Evolutionary conservation across 2,888 invertebrate species (phyloP).

Genomic region (Xanthorhoe designata): DNA sequence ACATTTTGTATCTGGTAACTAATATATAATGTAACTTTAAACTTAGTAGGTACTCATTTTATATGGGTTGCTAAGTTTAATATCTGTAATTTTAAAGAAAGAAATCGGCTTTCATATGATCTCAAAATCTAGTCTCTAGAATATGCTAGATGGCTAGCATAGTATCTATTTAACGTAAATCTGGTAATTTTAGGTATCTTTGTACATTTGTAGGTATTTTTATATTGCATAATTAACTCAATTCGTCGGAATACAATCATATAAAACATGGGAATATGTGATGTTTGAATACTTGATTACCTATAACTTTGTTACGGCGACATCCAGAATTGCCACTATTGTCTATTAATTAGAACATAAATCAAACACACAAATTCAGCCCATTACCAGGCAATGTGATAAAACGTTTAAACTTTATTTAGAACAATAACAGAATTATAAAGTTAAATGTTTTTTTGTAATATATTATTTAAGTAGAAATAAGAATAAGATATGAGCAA

Average conservation of each 20-base stretch:
- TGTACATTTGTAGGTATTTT: constrained; percentile 7
- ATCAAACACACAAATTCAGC: not conserved
- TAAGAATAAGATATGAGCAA: constrained; percentile 59
- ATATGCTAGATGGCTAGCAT: constrained; percentile 21
- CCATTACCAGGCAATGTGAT: not conserved
- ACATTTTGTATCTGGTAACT: not conserved
- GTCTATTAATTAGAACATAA: no score
- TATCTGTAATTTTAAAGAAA: constrained; percentile 11
- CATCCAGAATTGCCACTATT: no score
- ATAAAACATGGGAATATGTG: not conserved
- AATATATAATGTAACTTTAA: not conserved
- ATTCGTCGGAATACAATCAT: not conserved
- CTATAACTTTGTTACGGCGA: not conserved
- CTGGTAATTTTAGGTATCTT: not conserved
- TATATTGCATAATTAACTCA: not conserved
- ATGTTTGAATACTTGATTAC: not conserved
- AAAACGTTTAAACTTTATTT: not conserved
- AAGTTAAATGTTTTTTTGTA: not conserved
- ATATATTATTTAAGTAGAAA: not conserved
- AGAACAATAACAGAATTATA: not conserved
- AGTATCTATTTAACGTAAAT: not conserved
- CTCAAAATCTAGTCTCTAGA: constrained; percentile 51
- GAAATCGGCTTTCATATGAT: constrained; percentile 53
- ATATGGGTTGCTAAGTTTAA: not conserved
- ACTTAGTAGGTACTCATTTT: not conserved